Conservation (phyloP, 2,797 vertebrate species). For the Epinephelus coioides region DNA sequence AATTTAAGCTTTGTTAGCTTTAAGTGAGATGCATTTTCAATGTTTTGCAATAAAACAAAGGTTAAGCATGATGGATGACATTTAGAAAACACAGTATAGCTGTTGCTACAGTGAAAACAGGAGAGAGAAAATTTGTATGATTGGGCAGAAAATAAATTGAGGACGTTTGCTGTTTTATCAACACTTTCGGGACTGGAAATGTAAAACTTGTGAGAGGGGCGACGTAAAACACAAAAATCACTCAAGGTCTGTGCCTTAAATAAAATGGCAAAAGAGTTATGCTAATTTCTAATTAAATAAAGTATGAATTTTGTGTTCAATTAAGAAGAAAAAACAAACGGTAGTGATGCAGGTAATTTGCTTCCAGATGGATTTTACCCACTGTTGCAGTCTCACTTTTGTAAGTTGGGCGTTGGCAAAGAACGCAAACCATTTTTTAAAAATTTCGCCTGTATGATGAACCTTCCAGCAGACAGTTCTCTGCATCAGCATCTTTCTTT, state of each 20-base stretch:
- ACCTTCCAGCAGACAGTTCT: slow-evolving; percentile 56
- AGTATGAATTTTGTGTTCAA: slow-evolving; percentile 71
- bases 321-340: slow-evolving; percentile 53
- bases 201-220: slow-evolving; percentile 49
- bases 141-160: slow-evolving; percentile 60
- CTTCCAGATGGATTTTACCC: slow-evolving; percentile 56
- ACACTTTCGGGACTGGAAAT: slow-evolving; percentile 51
- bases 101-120: slow-evolving; percentile 48
- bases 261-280: slow-evolving; percentile 63
- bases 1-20: slow-evolving; percentile 64
- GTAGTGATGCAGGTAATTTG: slow-evolving; percentile 53
- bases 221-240: slow-evolving; percentile 56
- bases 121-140: slow-evolving; percentile 58
- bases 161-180: slow-evolving; percentile 56
- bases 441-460: slow-evolving; percentile 34
- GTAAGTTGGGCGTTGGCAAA: slow-evolving; percentile 52
- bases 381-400: slow-evolving; percentile 57
- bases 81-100: slow-evolving; percentile 53
- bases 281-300: slow-evolving; percentile 66
- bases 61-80: slow-evolving; percentile 74
- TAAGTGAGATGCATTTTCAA: slow-evolving; percentile 77
- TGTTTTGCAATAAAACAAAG: slow-evolving; percentile 53
- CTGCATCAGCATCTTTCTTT: slow-evolving; percentile 69
- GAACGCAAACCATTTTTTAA: slow-evolving; percentile 37
- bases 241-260: slow-evolving; percentile 59